Conservation (phyloP, 1,140 invertebrate genomes). For the Aleiodes sp. region DNA sequence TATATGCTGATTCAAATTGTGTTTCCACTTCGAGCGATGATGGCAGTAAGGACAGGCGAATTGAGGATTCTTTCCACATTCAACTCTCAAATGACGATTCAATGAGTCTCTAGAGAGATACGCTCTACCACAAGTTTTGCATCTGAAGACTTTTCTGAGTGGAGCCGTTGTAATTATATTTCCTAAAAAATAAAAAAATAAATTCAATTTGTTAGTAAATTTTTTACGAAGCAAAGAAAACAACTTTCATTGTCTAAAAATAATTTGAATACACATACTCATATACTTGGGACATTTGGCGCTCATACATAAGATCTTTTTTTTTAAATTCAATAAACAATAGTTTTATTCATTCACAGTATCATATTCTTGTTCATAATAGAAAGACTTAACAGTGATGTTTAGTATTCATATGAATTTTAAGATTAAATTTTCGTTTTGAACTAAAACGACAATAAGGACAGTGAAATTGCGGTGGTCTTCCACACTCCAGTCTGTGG, state of each 20-base stretch:
- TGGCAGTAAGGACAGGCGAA: slow-evolving; percentile 71
- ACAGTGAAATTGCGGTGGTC: slow-evolving; percentile 74
- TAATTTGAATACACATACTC: too few species aligned
- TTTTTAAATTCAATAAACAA: slow-evolving; percentile 3
- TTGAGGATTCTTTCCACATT: slow-evolving; percentile 71
- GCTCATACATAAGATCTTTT: too few species aligned
- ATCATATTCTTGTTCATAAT: not conserved
- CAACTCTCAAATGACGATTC: slow-evolving; percentile 70
- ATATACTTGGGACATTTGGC: too few species aligned
- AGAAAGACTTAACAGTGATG: slow-evolving; percentile 6
- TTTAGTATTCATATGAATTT: slow-evolving; percentile 49
- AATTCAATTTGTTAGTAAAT: slow-evolving; percentile 30
- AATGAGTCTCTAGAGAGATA: slow-evolving; percentile 60
- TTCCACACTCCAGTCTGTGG: slow-evolving; percentile 74
- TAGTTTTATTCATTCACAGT: not conserved
- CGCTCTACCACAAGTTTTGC: slow-evolving; percentile 23
- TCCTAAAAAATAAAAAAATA: not conserved
- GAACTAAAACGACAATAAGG: slow-evolving; percentile 69
- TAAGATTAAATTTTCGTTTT: slow-evolving; percentile 62
- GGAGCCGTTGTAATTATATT: not conserved
- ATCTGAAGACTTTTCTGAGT: not conserved
- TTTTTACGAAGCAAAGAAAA: slow-evolving; percentile 3
- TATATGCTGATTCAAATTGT: not conserved
- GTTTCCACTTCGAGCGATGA: slow-evolving; percentile 61
- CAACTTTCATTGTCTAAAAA: too few species aligned